These are phyloP conservation scores for Xiphorhynchus erythropygius DNA, from an alignment of 2,797 vertebrate genomes.

Conservation along the genomic window DNA sequence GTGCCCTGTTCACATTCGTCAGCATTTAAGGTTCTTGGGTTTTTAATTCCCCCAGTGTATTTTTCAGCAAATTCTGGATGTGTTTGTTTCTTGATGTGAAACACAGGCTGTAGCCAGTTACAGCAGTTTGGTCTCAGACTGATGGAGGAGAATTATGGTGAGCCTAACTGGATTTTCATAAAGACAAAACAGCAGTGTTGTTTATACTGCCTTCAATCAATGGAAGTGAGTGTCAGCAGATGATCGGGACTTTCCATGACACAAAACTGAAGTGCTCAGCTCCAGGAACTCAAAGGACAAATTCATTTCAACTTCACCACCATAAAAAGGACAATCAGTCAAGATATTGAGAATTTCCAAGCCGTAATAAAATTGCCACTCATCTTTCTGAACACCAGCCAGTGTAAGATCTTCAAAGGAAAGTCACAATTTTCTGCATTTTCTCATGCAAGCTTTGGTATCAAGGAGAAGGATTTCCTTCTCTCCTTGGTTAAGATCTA, in stretches of 20 bases:
- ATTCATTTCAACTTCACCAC: not conserved
- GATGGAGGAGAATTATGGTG: not conserved
- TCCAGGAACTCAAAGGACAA: not conserved
- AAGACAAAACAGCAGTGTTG: not conserved
- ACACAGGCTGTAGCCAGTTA: not conserved
- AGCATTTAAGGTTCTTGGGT: not conserved
- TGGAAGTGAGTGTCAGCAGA: not conserved
- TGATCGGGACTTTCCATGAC: not conserved
- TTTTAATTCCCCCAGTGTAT: not conserved
- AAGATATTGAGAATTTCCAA: not conserved
- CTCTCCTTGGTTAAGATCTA: not conserved
- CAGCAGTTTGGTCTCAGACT: not conserved
- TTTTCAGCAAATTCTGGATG: not conserved
- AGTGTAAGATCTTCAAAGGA: not conserved
- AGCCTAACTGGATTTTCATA: not conserved
- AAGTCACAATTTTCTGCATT: not conserved
- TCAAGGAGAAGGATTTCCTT: not conserved
- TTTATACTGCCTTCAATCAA: not conserved
- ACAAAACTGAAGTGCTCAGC: not conserved
- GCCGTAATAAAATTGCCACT: not conserved
- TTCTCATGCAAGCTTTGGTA: not conserved
- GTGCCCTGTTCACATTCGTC: conserved; percentile 44
- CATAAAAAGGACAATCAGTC: not conserved
- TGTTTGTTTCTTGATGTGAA: not conserved
- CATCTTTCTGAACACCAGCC: not conserved